phyloP scores from a whole-genome alignment of 2,797 vertebrate species.

The Melanotaenia trifasciata region DNA sequence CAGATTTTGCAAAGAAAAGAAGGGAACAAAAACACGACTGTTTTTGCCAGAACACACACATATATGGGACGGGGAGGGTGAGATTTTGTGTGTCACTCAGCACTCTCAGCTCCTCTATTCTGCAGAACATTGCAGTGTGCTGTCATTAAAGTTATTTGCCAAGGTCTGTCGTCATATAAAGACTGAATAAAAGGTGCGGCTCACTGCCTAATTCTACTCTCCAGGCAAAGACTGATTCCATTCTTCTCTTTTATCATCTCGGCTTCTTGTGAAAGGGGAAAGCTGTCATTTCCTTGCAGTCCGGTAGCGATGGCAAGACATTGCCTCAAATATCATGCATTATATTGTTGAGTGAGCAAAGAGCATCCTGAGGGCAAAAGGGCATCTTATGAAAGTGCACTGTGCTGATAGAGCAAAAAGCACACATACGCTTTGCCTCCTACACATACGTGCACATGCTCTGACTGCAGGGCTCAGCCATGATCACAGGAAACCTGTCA shows the following conservation, averaged over 20 bases:
- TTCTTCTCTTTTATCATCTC: slow-evolving; percentile 52
- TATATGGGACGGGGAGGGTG: slow-evolving; percentile 5
- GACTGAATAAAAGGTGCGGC: slow-evolving; percentile 68
- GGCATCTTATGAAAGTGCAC: slow-evolving; percentile 64
- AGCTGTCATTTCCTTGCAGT: slow-evolving; percentile 49
- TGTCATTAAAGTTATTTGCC: slow-evolving; percentile 50
- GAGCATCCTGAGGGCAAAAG: slow-evolving; percentile 70
- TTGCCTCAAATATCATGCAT: slow-evolving; percentile 49
- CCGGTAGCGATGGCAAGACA: slow-evolving; percentile 51
- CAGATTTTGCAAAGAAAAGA: slow-evolving; percentile 60
- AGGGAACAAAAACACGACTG: slow-evolving; percentile 29
- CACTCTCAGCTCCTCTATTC: slow-evolving; percentile 28
- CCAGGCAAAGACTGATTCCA: slow-evolving; percentile 40
- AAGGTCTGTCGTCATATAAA: slow-evolving; percentile 48
- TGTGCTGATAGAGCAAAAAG: slow-evolving; percentile 48
- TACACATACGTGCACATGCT: slow-evolving; percentile 18
- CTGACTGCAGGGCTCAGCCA: slow-evolving; percentile 3
- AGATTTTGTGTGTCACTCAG: slow-evolving; percentile 47
- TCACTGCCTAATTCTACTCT: slow-evolving; percentile 56
- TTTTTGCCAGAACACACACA: slow-evolving; percentile 18
- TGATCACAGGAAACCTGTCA: slow-evolving; percentile 1
- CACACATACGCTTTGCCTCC: slow-evolving; percentile 29
- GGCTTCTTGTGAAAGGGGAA: slow-evolving; percentile 34
- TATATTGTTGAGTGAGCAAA: slow-evolving; percentile 76
- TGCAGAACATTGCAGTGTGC: slow-evolving; percentile 37